These are phyloP conservation scores for Micronisus gabar DNA, from an alignment of 2,113 vertebrate species.

Conservation along the genomic window DNA sequence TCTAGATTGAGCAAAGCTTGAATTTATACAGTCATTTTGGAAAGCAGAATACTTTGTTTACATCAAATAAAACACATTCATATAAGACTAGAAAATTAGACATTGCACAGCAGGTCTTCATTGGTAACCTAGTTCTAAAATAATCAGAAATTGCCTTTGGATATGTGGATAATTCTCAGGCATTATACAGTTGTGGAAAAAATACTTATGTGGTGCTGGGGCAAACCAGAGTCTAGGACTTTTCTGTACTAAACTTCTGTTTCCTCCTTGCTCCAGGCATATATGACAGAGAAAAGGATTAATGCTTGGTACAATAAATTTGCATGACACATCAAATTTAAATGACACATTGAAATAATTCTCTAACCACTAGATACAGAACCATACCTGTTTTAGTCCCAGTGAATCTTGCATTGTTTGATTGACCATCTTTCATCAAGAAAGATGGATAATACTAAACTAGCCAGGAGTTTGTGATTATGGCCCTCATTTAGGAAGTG, in stretches of 20 bases:
- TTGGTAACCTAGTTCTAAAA: background rate
- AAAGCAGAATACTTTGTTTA: background rate
- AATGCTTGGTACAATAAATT: background rate
- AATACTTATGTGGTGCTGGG: background rate
- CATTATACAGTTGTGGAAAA: background rate
- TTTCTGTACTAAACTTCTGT: background rate
- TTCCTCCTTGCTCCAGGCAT: background rate
- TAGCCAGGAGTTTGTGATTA: background rate
- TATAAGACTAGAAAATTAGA: background rate
- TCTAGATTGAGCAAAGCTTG: background rate
- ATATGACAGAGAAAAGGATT: background rate
- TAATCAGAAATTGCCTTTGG: background rate
- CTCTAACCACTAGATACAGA: background rate
- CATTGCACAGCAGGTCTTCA: background rate
- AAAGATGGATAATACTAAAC: background rate
- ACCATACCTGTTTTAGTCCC: background rate
- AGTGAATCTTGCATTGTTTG: background rate
- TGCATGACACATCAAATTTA: background rate
- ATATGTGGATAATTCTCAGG: background rate
- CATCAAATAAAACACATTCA: background rate
- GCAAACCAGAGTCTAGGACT: background rate
- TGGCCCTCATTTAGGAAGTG: background rate
- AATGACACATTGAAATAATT: background rate
- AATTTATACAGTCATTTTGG: background rate
- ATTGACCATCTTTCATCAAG: background rate